These are phyloP conservation scores for Pemphigus obesinymphae DNA, from an alignment of 1,140 invertebrate genomes.

Conservation along the genomic window DNA sequence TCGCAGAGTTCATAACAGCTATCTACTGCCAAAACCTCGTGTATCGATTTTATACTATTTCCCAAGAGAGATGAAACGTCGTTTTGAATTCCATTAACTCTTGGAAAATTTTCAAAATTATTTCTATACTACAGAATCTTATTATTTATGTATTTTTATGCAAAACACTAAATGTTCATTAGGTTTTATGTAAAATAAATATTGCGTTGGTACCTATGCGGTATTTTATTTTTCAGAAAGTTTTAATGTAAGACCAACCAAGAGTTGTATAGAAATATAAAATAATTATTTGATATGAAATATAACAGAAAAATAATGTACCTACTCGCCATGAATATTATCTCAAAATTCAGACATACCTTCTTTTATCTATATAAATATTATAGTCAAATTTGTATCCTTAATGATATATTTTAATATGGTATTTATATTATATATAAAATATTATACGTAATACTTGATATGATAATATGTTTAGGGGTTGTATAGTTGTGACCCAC, in stretches of 20 bases:
- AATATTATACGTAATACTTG: no score
- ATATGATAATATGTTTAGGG: no score
- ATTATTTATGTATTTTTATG: background rate
- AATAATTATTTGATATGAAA: no score
- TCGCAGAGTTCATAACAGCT: background rate
- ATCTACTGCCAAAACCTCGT: background rate
- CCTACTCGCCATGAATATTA: no score
- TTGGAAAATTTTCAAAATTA: background rate
- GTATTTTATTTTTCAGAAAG: background rate
- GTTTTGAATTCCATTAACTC: constrained; percentile 27
- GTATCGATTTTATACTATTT: constrained; percentile 35
- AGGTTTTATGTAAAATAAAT: background rate
- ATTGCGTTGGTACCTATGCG: background rate
- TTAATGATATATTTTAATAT: no score
- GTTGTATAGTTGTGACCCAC: no score
- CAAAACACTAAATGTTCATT: background rate
- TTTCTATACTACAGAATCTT: background rate
- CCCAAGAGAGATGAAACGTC: constrained; percentile 13
- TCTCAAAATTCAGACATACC: no score
- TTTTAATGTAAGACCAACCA: background rate
- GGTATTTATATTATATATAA: no score
- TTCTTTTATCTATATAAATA: no score
- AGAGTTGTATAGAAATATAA: no score
- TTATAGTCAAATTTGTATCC: no score
- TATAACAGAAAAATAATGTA: no score